These are phyloP conservation scores for Petrolisthes manimaculis DNA, from an alignment of 2,888 invertebrate species.

Conservation along the genomic window DNA sequence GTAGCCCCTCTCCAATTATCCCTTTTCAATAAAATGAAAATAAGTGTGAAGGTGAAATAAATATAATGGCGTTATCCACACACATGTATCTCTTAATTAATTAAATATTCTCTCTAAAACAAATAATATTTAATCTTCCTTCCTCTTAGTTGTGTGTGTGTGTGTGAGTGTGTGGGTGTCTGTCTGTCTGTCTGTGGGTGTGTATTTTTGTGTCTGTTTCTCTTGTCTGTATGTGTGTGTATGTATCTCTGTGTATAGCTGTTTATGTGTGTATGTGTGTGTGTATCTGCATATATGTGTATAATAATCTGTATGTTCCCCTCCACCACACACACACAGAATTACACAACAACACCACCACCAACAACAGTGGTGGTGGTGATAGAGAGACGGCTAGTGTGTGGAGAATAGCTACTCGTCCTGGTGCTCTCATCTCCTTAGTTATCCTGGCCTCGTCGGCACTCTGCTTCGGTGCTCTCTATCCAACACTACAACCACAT, in stretches of 20 bases:
- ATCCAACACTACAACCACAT: slow-evolving; percentile 48
- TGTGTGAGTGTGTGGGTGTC: background rate
- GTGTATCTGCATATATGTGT: slow-evolving; percentile 14
- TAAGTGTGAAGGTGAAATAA: too few relatives aligned
- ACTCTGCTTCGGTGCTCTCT: slow-evolving; percentile 25
- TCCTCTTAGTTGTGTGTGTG: too few relatives aligned
- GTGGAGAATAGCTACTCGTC: background rate
- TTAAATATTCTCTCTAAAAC: too few relatives aligned
- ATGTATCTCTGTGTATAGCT: slow-evolving; percentile 1
- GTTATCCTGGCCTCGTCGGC: slow-evolving; percentile 28
- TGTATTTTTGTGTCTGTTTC: background rate
- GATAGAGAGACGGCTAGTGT: background rate
- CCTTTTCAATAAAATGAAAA: too few relatives aligned
- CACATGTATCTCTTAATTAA: too few relatives aligned
- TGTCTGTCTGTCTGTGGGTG: background rate
- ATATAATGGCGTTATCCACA: too few relatives aligned
- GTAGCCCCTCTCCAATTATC: too few relatives aligned
- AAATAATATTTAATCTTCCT: too few relatives aligned
- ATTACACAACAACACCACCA: background rate
- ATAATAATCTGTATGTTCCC: background rate
- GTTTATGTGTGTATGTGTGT: slow-evolving; percentile 16
- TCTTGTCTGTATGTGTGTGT: slow-evolving; percentile 17
- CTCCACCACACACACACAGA: background rate
- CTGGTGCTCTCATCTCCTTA: slow-evolving; percentile 13
- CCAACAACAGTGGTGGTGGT: background rate